These are phyloP conservation scores for Catocala sponsa DNA, from an alignment of 2,888 invertebrate genomes.

Conservation along the genomic window DNA sequence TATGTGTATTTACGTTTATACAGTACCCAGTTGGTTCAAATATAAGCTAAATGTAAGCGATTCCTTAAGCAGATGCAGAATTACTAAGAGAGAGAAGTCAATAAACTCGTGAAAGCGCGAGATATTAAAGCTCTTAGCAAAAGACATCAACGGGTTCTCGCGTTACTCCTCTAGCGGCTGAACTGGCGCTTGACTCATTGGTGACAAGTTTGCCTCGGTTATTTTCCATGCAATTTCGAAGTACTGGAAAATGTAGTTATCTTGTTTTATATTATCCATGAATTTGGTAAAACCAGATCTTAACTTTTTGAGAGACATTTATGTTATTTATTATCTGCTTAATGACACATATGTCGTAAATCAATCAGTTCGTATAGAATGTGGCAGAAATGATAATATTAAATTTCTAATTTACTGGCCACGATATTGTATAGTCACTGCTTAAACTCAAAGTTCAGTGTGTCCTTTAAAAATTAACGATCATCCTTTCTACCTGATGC, in stretches of 20 bases:
- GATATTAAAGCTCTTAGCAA: conserved; percentile 73
- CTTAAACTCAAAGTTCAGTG: conserved; percentile 75
- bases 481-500: conserved; percentile 88
- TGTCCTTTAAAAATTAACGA: conserved; percentile 87
- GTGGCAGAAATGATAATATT: conserved; percentile 17
- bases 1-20: conserved; percentile 6
- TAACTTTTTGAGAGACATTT: no score
- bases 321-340: no score
- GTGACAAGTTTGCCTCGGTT: conserved; percentile 50
- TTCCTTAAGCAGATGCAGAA: conserved; percentile 28
- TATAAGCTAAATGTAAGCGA: conserved; percentile 14
- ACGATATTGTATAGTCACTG: conserved; percentile 61
- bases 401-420: conserved; percentile 25
- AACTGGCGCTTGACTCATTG: conserved; percentile 36
- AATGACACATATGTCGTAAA: no score
- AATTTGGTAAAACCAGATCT: no score
- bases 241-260: not conserved
- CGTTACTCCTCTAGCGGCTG: conserved; percentile 50
- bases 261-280: no score
- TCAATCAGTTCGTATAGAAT: not conserved
- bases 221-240: conserved; percentile 37
- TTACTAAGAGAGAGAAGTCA: conserved; percentile 59
- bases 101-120: conserved; percentile 75
- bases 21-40: conserved; percentile 20
- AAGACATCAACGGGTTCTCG: conserved; percentile 83